Evolutionary conservation across 53 echinoderm and acorn worm species (phyloP), one percentile per base, ranked within the genome.

Genomic region (Holothuria scabra): DNA sequence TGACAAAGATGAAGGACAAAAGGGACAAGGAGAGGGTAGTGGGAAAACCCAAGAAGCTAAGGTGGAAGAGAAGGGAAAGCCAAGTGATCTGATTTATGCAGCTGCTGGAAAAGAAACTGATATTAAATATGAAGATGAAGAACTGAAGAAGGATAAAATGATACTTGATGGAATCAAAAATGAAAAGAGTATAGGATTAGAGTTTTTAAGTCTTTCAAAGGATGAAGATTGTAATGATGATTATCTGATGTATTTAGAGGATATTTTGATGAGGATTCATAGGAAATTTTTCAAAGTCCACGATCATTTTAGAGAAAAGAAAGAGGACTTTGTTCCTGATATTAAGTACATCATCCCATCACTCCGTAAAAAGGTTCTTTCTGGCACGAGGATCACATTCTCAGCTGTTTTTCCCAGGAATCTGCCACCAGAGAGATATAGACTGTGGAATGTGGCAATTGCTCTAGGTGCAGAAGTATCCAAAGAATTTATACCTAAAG

Each of bases 321-420:
- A 85, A 13, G 56, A 79, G 13, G 65, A 37, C 34, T 57, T 58
- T 24, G 82, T 94, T 12, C 95, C 95, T 22, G 96, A 99, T 69
- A 83, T 99, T 46, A 99, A 95, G 84, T 85, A 79, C 22, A 95
- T 99, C 34, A 64, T 99, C 59, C 94, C 92, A 24, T 62, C 89
- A 10, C 82, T 99, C 46, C 86, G 88, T 26, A 66, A 86, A 79
- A 92, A 86, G 52, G 89, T 91, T n/a, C 85, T 99, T n/a, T 49
- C 66, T 5, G 99, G 93, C 11, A 81, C 82, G 13, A 93, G 91
- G 33, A 87, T 99, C 22, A 89, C 95, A 22, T 99, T 99, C 64
- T 95, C 92, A 12, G 92, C 94, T 32, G 94, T 99, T 67, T 99
- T 99, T 67, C 99, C 99, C 20, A 93, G 91, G 23, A 95, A 99